Conservation (phyloP, 1,140 invertebrate species). For the Solen grandis region DNA sequence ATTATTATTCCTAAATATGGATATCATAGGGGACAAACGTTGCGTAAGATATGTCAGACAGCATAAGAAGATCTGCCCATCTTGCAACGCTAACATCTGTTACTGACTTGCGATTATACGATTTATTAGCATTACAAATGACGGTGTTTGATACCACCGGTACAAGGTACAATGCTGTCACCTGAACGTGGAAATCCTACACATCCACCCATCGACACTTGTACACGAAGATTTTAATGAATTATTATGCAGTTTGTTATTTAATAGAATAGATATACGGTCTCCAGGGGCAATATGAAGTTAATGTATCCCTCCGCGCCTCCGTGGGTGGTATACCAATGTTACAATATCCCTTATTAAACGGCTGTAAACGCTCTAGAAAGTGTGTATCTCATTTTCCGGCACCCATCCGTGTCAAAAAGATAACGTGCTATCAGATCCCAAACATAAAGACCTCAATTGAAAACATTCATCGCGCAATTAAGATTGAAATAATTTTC, state of each 20-base stretch:
- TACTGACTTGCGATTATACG: no score
- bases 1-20: no score
- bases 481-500: slow-evolving; percentile 24
- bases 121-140: no score
- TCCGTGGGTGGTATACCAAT: slow-evolving; percentile 32
- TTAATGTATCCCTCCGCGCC: slow-evolving; percentile 16
- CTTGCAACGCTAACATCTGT: no score
- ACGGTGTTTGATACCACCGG: background rate
- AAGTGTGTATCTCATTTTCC: slow-evolving; percentile 24
- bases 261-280: background rate
- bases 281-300: background rate
- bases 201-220: background rate
- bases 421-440: slow-evolving; percentile 40
- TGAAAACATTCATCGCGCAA: slow-evolving; percentile 45
- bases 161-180: background rate
- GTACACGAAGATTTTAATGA: background rate
- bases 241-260: background rate
- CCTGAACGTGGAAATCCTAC: background rate
- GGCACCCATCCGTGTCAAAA: slow-evolving; percentile 4
- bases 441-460: slow-evolving; percentile 24
- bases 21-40: no score
- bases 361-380: slow-evolving; percentile 33
- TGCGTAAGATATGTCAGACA: no score
- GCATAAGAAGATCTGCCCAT: no score
- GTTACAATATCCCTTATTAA: slow-evolving; percentile 21